These are phyloP conservation scores for Nesogale talazaci DNA, from an alignment of 2,113 vertebrate genomes.

Conservation along the genomic window DNA sequence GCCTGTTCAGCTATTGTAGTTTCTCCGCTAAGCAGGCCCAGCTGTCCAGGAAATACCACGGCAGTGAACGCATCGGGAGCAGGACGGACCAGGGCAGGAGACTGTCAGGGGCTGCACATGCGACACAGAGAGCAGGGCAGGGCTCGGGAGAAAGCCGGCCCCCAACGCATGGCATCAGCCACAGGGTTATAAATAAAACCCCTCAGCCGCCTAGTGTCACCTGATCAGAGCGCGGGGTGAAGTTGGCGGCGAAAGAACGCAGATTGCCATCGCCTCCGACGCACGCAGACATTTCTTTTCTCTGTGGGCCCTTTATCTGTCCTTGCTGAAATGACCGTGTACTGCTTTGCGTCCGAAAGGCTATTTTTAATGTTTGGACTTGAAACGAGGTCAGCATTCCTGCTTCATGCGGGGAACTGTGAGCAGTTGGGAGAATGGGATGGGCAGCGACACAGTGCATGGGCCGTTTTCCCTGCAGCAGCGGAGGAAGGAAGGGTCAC, in stretches of 20 bases:
- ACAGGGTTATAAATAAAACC: background rate
- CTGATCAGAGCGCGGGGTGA: background rate
- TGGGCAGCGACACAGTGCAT: no score
- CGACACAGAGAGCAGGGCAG: conserved; percentile 56
- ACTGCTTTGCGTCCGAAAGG: background rate
- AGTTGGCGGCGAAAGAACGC: background rate
- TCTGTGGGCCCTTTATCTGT: background rate
- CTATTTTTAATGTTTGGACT: conserved; percentile 23
- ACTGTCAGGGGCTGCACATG: conserved; percentile 77
- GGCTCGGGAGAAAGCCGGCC: background rate
- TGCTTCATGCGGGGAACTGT: background rate
- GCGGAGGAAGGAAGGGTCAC: no score
- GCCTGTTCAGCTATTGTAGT: conserved; percentile 72
- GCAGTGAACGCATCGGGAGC: conserved; percentile 84
- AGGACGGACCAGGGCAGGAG: conserved; percentile 76
- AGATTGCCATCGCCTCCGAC: rapidly evolving
- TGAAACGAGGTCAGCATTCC: background rate
- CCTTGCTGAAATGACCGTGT: background rate
- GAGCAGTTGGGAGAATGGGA: no score
- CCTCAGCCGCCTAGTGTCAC: background rate
- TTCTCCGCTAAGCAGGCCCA: conserved; percentile 84
- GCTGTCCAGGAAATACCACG: conserved; percentile 89
- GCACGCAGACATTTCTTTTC: background rate
- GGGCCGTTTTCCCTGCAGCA: no score
- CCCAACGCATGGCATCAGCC: conserved; percentile 20